Evolutionary conservation across 2,888 invertebrate species (phyloP), one percentile per base, ranked within the genome.

Genomic region (Neelides folsomi): DNA sequence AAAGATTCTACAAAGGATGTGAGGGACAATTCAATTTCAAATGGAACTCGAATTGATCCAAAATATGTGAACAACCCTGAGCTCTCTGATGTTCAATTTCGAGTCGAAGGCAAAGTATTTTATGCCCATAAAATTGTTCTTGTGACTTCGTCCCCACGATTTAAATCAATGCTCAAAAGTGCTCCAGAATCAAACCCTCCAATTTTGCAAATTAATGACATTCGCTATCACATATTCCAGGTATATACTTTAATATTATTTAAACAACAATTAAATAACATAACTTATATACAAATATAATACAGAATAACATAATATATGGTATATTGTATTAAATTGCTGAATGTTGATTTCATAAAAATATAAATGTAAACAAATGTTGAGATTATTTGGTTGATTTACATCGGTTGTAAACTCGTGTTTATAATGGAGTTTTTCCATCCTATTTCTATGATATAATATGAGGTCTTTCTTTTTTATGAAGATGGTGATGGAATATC

Each of bases 11-110:
- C 88, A 59, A 85, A 85, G 63, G 75, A 79, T 0, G 79, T 83
- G n/a, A 75, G 80, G 62, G 81, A 82, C 66, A 66, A 62, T 12
- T 61, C 66, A 7, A 54, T 67, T 19, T 74, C 75, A 19, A 67
- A 67, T 27, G 80, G 81, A 37, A 84, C 88, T 0, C 75, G 88
- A 54, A 88, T 90, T 63, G 92, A 93, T 73, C 86, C 89, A 0
- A 84, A 86, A 67, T 93, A 88, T 72, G 89, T 93, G 59, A 93
- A 92, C 74, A 92, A 90, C 73, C 86, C 89, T 0, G 88, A 89
- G 67, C 75, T 92, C 37, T 88, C 88, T 64, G 92, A 92, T 69
- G 89, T 92, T 27, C 88, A 88, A 51, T 92, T 92, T 71, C 78
- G 88, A 67, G 89, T 92, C 48, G 90, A 90, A 70, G 89, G 88